These are phyloP conservation scores for human (Homo sapiens) DNA, from an alignment of 2,113 vertebrate species.

Conservation along the genomic window GRCh38 chr7:17792501-17793000, in stretches of 20 bases:
- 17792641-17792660: conserved; percentile 73
- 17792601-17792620: conserved; percentile 75
- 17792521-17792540: conserved; percentile 70
- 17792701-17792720: conserved; percentile 48
- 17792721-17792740: conserved; percentile 45
- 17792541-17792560: conserved; percentile 65
- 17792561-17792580: conserved; percentile 71
- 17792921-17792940: conserved; percentile 86
- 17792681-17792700: conserved; percentile 75
- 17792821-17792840: conserved; percentile 79
- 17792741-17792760: conserved; percentile 70
- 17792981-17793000: conserved; percentile 83
- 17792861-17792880: conserved; percentile 79
- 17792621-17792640: conserved; percentile 73
- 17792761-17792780: conserved; percentile 45
- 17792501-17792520: conserved; percentile 76
- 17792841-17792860: conserved; percentile 74
- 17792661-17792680: conserved; percentile 75
- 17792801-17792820: conserved; percentile 71
- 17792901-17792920: conserved; percentile 78
- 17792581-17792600: conserved; percentile 64
- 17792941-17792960: conserved; percentile 88
- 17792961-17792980: conserved; percentile 86
- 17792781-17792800: conserved; percentile 67
- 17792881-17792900: conserved; percentile 80